These are phyloP conservation scores for Thermophis baileyi DNA, from an alignment of 2,113 vertebrate species.

Conservation along the genomic window DNA sequence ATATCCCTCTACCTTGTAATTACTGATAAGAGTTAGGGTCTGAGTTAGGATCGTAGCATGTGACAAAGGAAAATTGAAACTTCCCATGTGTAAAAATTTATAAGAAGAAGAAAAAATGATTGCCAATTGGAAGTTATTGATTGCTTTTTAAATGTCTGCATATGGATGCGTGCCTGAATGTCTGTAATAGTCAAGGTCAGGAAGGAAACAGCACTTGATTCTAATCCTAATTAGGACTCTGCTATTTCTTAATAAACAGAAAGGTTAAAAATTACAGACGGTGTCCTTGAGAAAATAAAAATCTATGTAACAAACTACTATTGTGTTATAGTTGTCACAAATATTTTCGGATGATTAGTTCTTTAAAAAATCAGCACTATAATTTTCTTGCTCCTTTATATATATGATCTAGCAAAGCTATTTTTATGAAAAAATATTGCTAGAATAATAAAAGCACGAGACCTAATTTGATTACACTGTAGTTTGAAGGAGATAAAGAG, in stretches of 20 bases:
- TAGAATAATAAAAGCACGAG: background rate
- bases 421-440: background rate
- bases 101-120: background rate
- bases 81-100: background rate
- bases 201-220: background rate
- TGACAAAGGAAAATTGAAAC: background rate
- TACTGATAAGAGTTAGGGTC: background rate
- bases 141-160: background rate
- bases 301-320: background rate
- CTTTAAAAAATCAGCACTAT: background rate
- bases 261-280: background rate
- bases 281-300: background rate
- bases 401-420: background rate
- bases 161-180: background rate
- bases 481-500: background rate
- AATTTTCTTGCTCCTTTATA: background rate
- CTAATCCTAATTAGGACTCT: background rate
- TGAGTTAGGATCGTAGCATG: too few species aligned
- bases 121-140: background rate
- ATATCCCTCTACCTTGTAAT: background rate
- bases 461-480: background rate
- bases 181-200: background rate
- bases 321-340: background rate
- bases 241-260: background rate
- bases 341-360: background rate